phyloP scores from a whole-genome alignment of 2,888 invertebrate species.

The Carterocephalus palaemon region DNA sequence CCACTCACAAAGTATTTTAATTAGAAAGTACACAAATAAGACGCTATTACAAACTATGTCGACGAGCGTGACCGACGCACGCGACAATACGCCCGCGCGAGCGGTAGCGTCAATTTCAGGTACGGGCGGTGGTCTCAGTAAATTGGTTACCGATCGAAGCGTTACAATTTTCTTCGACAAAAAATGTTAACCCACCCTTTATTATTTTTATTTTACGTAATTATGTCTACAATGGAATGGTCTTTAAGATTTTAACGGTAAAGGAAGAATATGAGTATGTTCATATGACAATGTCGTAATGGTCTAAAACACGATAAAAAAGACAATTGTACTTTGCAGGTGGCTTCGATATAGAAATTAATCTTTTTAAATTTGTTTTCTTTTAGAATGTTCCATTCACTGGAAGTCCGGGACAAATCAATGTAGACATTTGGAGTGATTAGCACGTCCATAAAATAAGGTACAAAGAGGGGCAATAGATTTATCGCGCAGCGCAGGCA shows the following conservation, averaged over 20 bases:
- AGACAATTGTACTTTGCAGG: no score
- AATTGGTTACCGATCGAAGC: constrained; percentile 70
- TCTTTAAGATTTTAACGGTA: constrained; percentile 36
- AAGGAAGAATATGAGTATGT: constrained; percentile 19
- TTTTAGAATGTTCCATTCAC: no score
- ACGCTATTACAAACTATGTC: constrained; percentile 54
- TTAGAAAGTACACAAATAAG: constrained; percentile 65
- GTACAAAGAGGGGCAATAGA: constrained; percentile 57
- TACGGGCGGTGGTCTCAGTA: constrained; percentile 55
- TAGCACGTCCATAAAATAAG: constrained; percentile 57
- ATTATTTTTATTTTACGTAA: constrained; percentile 61
- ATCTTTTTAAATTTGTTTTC: neutral
- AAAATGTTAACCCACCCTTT: constrained; percentile 55
- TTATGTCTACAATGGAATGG: constrained; percentile 53
- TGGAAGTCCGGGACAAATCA: constrained; percentile 17
- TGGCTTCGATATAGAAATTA: no score
- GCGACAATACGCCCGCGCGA: constrained; percentile 53
- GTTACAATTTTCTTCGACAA: constrained; percentile 64
- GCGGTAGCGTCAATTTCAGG: constrained; percentile 52
- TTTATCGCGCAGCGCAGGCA: constrained; percentile 55
- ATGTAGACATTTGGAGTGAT: constrained; percentile 35
- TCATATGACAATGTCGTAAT: constrained; percentile 2
- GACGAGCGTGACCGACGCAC: constrained; percentile 60
- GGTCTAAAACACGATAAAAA: no score
- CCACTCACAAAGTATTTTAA: constrained; percentile 57